Conservation (phyloP, 2,888 invertebrate species). For the Caprella mutica region DNA sequence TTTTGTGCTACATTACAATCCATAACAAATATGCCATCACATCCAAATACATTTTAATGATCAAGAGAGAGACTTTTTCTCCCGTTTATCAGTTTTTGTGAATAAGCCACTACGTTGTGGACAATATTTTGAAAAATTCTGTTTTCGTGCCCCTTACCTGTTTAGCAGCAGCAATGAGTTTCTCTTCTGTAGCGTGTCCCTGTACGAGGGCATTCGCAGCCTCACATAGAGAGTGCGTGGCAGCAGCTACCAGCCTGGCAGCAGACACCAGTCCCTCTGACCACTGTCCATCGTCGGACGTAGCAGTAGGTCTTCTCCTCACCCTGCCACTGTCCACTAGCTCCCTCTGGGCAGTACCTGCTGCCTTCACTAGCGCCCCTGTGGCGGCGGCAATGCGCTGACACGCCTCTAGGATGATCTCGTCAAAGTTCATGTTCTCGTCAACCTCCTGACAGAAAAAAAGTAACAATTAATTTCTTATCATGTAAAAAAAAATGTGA, state of each 20-base stretch:
- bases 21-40: too few relatives aligned
- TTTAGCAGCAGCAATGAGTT: slow-evolving; percentile 85
- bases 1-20: too few relatives aligned
- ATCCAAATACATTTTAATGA: too few relatives aligned
- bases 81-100: too few relatives aligned
- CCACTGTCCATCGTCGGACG: slow-evolving; percentile 91
- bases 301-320: slow-evolving; percentile 44
- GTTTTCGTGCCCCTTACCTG: slow-evolving; percentile 36
- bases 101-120: too few relatives aligned
- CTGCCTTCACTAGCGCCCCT: slow-evolving; percentile 88
- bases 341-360: slow-evolving; percentile 92
- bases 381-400: slow-evolving; percentile 96
- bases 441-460: slow-evolving; percentile 60
- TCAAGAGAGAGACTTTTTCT: too few relatives aligned
- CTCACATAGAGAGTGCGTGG: slow-evolving; percentile 93
- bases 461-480: not conserved
- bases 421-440: slow-evolving; percentile 90
- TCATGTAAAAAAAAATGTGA: too few relatives aligned
- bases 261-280: slow-evolving; percentile 93
- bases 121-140: not conserved
- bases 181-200: slow-evolving; percentile 83
- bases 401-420: slow-evolving; percentile 96
- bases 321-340: slow-evolving; percentile 80
- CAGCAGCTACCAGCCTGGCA: slow-evolving; percentile 89
- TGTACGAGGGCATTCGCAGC: slow-evolving; percentile 94